Evolutionary conservation across 2,888 invertebrate genomes (phyloP).

Genomic region (Tenthredo livida): DNA sequence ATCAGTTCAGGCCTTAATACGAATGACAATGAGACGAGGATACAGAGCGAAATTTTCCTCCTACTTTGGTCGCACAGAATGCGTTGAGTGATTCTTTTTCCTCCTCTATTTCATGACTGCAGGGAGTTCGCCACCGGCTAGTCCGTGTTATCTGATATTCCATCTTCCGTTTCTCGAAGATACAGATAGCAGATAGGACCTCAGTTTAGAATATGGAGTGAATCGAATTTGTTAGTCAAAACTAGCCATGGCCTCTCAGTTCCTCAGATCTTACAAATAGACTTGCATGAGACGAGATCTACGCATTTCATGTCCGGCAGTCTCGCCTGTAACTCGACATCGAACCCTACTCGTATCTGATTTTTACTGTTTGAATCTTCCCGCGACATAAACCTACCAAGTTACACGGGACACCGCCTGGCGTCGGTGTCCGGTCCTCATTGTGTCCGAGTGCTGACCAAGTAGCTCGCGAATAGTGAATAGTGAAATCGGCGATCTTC

Average conservation of each 20-base stretch:
- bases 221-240: constrained; percentile 25
- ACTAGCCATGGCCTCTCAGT: not conserved
- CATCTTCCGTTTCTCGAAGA: not conserved
- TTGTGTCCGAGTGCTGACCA: constrained; percentile 5
- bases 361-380: not conserved
- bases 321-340: not conserved
- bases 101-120: not conserved
- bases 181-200: not conserved
- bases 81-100: not conserved
- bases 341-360: no score
- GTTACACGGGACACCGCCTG: constrained; percentile 23
- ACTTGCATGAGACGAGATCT: constrained; percentile 37
- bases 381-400: not conserved
- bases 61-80: not conserved
- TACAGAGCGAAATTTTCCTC: not conserved
- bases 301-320: constrained; percentile 7
- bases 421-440: constrained; percentile 3
- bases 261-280: constrained; percentile 21
- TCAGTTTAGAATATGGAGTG: constrained; percentile 9
- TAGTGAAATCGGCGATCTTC: not conserved
- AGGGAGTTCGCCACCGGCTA: not conserved
- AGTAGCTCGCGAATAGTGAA: not conserved
- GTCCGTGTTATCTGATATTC: not conserved
- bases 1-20: not conserved
- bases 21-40: not conserved